Base-by-base conservation (phyloP, 2,113 vertebrate genomes). In the Ciconia boyciana region DNA sequence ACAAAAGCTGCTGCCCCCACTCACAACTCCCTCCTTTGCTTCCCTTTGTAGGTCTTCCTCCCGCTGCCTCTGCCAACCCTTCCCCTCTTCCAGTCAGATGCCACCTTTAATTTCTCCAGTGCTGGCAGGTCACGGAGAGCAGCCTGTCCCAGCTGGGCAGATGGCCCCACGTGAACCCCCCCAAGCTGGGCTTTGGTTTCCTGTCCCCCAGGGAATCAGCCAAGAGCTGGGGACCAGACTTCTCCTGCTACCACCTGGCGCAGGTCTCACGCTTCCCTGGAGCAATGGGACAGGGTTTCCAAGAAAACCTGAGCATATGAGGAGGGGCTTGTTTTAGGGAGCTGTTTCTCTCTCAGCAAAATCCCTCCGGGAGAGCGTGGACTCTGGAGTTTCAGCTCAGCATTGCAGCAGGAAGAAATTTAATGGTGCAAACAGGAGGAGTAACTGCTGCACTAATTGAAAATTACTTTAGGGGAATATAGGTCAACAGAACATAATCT, bases 401-500 rank as follows among this genome's bases (percentile, higher is more conserved):
- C 36, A 32, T 32, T 61, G 32, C 3, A 11, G 11, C 61, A 54
- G 28, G 62, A 43, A 89, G 70, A 71, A 84, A 84, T 41, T 13
- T 48, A 69, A 49, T 3, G 4, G 62, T 80, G 83, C 54, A 65
- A 79, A 57, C n/a, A 70, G 32, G 12, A 29, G n/a, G 32, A 44
- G 43, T 70, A 89, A 86, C 69, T 78, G 28, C 57, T 79, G 69
- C 58, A 32, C 15, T 82, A 84, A 92, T 46, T 82, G 58, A 39
- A 89, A 75, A 82, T 65, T 0, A 75, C 44, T 91, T 78, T 41
- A 57, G 41, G 49, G 57, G 25, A 93, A 89, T 93, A 82, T 72
- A 89, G 87, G 81, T 93, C 91, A 96, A 46, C 74, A 87, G 91
- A 55, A 54, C 65, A 58, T 91, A 92, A 94, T 71, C 83, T 72